phyloP scores from a whole-genome alignment of 1,140 invertebrate species.

The Euwallacea fornicatus region DNA sequence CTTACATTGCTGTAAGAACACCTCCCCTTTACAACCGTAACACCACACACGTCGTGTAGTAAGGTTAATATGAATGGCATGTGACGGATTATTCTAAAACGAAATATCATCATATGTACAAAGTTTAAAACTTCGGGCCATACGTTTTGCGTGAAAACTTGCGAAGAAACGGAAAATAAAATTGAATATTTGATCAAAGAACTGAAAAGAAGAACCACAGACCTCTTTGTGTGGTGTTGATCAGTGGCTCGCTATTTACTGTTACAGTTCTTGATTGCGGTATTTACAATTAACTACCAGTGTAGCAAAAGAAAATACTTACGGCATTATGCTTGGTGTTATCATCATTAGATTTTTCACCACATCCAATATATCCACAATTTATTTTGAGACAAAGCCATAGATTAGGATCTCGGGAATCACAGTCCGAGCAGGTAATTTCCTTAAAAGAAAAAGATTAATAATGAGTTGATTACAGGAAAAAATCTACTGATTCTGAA shows the following conservation, averaged over 20 bases:
- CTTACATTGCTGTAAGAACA: constrained; percentile 55
- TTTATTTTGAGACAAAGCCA: constrained; percentile 81
- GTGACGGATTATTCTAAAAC: constrained; percentile 64
- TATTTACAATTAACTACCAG: no score
- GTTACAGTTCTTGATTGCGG: no score
- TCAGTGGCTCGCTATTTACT: no score
- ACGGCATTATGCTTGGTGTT: constrained; percentile 75
- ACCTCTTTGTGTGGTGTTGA: no score
- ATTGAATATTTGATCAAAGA: no score
- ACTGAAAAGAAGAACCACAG: no score
- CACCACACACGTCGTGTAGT: constrained; percentile 83
- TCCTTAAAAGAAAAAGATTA: constrained; percentile 11
- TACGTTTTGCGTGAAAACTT: background rate
- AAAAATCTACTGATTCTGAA: no score
- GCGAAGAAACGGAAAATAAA: no score
- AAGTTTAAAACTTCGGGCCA: background rate
- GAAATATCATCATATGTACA: background rate
- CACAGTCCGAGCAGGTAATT: constrained; percentile 63
- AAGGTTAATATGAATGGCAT: constrained; percentile 82
- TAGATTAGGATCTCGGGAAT: constrained; percentile 69
- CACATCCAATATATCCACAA: constrained; percentile 79
- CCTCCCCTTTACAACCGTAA: constrained; percentile 79
- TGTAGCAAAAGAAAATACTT: constrained; percentile 38
- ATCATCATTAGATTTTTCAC: constrained; percentile 76
- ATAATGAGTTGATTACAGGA: no score